Percentiles rank a stretch among this genome's conserved stretches.
Evolutionary conservation across 2,797 vertebrate genomes (phyloP).

Genomic region (Monodelphis domestica): DNA sequence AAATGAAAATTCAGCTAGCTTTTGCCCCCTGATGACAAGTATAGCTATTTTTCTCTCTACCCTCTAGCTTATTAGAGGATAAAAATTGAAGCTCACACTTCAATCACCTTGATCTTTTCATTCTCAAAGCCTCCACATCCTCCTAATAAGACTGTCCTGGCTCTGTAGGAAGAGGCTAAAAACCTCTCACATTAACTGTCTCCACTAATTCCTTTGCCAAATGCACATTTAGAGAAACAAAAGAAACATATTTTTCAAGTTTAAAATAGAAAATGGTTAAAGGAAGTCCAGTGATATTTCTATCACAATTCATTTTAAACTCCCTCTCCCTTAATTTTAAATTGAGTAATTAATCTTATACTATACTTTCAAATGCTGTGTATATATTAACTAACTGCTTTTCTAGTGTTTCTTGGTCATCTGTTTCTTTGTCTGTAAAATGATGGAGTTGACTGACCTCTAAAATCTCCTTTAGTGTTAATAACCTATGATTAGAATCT

Average conservation of each 20-base stretch:
- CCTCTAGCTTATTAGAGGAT: conserved; percentile 22
- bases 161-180: conserved; percentile 51
- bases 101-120: conserved; percentile 54
- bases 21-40: conserved; percentile 30
- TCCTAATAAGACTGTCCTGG: conserved; percentile 31
- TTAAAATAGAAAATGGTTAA: neutral
- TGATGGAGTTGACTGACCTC: neutral
- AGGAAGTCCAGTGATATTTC: neutral
- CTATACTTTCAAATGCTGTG: neutral
- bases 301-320: conserved; percentile 8
- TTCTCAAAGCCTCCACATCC: conserved; percentile 54
- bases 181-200: neutral
- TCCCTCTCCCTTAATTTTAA: conserved; percentile 1
- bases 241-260: conserved; percentile 30
- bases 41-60: conserved; percentile 41
- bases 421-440: neutral
- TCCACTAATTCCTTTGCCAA: conserved; percentile 32
- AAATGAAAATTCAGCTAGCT: conserved; percentile 76
- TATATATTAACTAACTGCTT: neutral
- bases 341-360: neutral
- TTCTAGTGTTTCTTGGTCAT: neutral
- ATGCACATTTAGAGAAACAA: conserved; percentile 21
- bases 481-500: neutral
- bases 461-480: neutral
- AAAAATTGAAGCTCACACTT: conserved; percentile 41